Conservation (phyloP, 2,113 vertebrate species). For the Hypomesus transpacificus region DNA sequence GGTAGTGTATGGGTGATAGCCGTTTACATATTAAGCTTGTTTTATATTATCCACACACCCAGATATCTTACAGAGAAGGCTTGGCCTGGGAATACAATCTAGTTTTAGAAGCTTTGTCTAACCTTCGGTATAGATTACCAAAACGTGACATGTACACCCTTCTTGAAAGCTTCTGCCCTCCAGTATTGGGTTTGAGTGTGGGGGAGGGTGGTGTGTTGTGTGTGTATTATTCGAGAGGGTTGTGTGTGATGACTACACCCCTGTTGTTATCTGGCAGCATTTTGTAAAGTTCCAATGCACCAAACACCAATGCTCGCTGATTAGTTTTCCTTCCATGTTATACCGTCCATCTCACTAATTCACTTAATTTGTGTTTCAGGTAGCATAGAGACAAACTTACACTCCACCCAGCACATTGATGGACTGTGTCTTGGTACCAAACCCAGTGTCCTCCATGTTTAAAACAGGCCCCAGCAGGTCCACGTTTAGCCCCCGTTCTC, state of each 20-base stretch:
- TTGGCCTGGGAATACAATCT: background rate
- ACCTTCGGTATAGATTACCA: background rate
- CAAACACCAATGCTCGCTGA: background rate
- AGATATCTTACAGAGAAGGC: background rate
- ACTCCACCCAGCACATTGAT: constrained; percentile 82
- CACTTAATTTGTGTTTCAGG: background rate
- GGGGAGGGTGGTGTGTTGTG: background rate
- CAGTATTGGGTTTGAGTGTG: background rate
- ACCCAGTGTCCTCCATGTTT: constrained; percentile 81
- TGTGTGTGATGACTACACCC: too few species aligned
- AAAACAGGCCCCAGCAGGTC: constrained; percentile 82
- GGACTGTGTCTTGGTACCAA: constrained; percentile 83
- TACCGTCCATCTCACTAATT: background rate
- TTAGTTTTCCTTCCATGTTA: background rate
- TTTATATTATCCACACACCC: background rate
- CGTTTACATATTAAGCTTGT: background rate
- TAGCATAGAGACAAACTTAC: constrained; percentile 75
- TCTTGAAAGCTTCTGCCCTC: background rate
- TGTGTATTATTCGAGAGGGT: too few species aligned
- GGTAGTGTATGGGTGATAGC: too few species aligned
- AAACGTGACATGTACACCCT: background rate
- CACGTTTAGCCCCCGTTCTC: constrained; percentile 74
- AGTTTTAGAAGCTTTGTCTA: background rate
- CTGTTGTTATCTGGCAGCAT: too few species aligned
- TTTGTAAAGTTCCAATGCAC: background rate